Percentiles rank a stretch among this genome's conserved stretches.
phyloP scores from a whole-genome alignment of 2,797 vertebrate species.

The Enteromius paludinosus region DNA sequence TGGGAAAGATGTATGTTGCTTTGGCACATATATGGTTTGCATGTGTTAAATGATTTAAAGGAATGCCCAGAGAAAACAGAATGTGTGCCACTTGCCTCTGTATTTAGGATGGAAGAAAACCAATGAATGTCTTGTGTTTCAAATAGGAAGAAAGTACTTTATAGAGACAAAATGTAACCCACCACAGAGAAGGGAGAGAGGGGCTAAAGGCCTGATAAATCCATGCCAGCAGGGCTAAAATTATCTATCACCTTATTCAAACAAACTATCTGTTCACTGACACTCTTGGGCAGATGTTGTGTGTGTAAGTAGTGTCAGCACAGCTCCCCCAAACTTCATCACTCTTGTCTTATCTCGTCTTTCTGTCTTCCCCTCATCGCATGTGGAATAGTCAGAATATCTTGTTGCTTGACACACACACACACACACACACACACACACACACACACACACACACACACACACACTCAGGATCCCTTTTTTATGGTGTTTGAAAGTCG shows the following conservation, averaged over 20 bases:
- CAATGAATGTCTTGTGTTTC: slow-evolving; percentile 68
- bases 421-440: slow-evolving; percentile 21
- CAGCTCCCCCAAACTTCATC: slow-evolving; percentile 77
- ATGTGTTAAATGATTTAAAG: slow-evolving; percentile 43
- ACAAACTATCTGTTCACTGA: slow-evolving; percentile 74
- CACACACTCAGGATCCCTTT: slow-evolving; percentile 25
- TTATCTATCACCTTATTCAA: slow-evolving; percentile 86
- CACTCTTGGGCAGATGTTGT: slow-evolving; percentile 41
- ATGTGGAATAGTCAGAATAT: slow-evolving; percentile 30
- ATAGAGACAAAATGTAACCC: slow-evolving; percentile 70
- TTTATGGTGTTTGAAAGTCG: neutral
- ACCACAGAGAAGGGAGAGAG: slow-evolving; percentile 71
- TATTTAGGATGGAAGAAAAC: slow-evolving; percentile 57
- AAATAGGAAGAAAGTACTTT: slow-evolving; percentile 51
- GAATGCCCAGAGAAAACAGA: slow-evolving; percentile 61
- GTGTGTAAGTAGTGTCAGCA: slow-evolving; percentile 31
- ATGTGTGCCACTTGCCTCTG: slow-evolving; percentile 54
- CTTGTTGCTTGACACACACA: slow-evolving; percentile 11
- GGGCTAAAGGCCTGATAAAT: slow-evolving; percentile 79
- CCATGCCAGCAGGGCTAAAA: slow-evolving; percentile 81
- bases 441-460: slow-evolving; percentile 33
- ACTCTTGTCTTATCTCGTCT: slow-evolving; percentile 77
- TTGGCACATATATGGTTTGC: slow-evolving; percentile 15
- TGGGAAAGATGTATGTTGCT: slow-evolving; percentile 46
- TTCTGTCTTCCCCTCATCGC: slow-evolving; percentile 77